A percentile compares a stretch with the other conserved stretches of the same genome.
Conservation (phyloP, 1,140 invertebrate genomes). For the Drosophila subobscura region DNA sequence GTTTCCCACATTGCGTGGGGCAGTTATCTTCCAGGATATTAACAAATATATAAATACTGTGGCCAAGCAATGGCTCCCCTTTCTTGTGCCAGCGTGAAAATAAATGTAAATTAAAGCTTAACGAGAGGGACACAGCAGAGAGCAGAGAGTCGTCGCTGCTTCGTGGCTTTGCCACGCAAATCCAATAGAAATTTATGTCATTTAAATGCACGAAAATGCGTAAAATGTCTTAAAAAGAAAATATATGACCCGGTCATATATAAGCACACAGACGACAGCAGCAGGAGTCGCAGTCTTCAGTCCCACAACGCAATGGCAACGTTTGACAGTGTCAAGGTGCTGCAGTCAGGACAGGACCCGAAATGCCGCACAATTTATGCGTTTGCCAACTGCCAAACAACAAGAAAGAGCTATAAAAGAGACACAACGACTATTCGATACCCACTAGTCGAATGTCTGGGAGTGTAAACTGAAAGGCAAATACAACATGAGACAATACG, state of each 20-base stretch:
- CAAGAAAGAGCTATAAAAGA: conserved; percentile 13
- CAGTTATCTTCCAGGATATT: conserved; percentile 47
- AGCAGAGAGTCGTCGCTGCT: conserved; percentile 5
- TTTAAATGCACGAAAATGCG: conserved; percentile 74
- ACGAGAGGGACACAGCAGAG: conserved; percentile 19
- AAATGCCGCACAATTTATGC: conserved; percentile 74
- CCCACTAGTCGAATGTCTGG: too few species aligned
- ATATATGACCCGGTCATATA: conserved; percentile 72
- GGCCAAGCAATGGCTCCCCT: conserved; percentile 29
- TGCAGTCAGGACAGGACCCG: conserved; percentile 41
- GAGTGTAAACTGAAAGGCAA: too few species aligned
- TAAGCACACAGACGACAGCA: conserved; percentile 9
- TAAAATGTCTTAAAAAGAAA: conserved; percentile 77
- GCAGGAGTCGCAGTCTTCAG: background rate
- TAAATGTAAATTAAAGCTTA: conserved; percentile 53
- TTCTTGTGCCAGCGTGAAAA: conserved; percentile 10
- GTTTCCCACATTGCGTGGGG: conserved; percentile 35
- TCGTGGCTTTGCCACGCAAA: conserved; percentile 48
- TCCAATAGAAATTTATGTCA: conserved; percentile 77
- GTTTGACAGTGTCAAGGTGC: conserved; percentile 62
- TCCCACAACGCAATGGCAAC: background rate
- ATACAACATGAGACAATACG: too few species aligned
- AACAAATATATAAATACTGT: conserved; percentile 44
- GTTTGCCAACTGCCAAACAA: conserved; percentile 64
- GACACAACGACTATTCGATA: too few species aligned